phyloP scores from a whole-genome alignment of 2,888 invertebrate species.

The Aplocera efformata region DNA sequence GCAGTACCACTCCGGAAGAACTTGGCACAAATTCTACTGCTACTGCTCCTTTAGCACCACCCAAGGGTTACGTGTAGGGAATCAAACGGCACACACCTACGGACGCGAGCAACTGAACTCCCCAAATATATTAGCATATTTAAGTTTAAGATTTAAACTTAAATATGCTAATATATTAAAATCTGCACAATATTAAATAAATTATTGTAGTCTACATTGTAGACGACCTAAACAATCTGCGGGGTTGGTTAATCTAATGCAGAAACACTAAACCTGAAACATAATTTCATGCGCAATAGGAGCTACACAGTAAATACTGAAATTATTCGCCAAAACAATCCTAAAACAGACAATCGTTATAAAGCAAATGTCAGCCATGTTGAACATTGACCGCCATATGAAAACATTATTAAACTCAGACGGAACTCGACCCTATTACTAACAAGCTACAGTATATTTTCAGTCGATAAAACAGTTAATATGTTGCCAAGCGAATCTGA shows the following conservation, averaged over 20 bases:
- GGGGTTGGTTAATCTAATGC: not conserved
- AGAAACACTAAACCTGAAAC: constrained; percentile 2
- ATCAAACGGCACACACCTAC: too few species aligned
- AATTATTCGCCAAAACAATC: constrained; percentile 29
- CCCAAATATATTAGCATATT: too few species aligned
- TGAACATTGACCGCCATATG: constrained; percentile 26
- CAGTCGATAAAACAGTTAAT: not conserved
- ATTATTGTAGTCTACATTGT: too few species aligned
- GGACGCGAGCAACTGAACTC: too few species aligned
- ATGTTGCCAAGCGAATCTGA: constrained; percentile 10
- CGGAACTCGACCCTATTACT: constrained; percentile 35
- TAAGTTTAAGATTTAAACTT: too few species aligned
- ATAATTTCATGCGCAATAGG: constrained; percentile 11
- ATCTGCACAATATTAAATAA: too few species aligned
- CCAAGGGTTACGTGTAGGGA: too few species aligned
- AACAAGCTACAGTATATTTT: constrained; percentile 24
- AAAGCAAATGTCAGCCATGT: constrained; percentile 24
- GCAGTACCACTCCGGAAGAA: too few species aligned
- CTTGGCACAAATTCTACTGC: too few species aligned
- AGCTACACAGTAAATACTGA: constrained; percentile 9
- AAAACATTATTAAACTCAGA: constrained; percentile 26
- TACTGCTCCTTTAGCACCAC: too few species aligned
- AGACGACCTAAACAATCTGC: too few species aligned
- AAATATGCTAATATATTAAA: too few species aligned
- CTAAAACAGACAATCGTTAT: constrained; percentile 32